Evolutionary conservation across 2,888 invertebrate species (phyloP), one percentile per base, ranked within the genome.

Genomic region (Catocala nupta): DNA sequence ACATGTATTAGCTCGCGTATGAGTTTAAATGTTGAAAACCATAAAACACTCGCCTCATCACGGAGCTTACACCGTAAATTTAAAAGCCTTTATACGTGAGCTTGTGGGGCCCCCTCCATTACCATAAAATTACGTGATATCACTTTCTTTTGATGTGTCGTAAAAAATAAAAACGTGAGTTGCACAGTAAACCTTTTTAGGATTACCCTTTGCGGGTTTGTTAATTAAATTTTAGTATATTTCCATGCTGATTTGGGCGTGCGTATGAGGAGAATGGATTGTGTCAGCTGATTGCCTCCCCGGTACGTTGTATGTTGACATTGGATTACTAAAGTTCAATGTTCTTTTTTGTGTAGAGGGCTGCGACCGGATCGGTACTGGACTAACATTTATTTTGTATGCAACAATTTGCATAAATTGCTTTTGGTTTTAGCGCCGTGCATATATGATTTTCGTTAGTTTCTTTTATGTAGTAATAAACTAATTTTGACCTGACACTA

Each of bases 101-200:
- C 84, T 85, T 86, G 84, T 81, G 80, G 85, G 84, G 79, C 81
- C 82, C 85, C 88, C 85, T 85, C 92, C 91, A 93, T 93, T 93
- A 93, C 89, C 93, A 93, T 93, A 93, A 93, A 93, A 90, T 92
- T 88, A 90, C 90, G 83, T 83, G 86, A 87, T 92, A 90, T 90
- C 92, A 91, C 91, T 92, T 93, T 92, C 92, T 91, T 91, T 91
- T 93, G 91, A 92, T 92, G 92, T 90, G 89, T 88, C 89, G 80
- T 90, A 90, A 90, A 90, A 90, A 88, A 89, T 86, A 85, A 87
- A 88, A 87, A 88, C 86, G 85, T 81, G 82, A 70, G 76, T 82
- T 81, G 73, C 66, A 67, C 81, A 61, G 74, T 67, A 75, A 79
- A 77, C 71, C 78, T 78, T 78, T 75, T 77, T 74, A 55, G 70